Evolutionary conservation across 2,113 vertebrate species (phyloP), one percentile per base, ranked within the genome.

Genomic region (Lampris incognitus): DNA sequence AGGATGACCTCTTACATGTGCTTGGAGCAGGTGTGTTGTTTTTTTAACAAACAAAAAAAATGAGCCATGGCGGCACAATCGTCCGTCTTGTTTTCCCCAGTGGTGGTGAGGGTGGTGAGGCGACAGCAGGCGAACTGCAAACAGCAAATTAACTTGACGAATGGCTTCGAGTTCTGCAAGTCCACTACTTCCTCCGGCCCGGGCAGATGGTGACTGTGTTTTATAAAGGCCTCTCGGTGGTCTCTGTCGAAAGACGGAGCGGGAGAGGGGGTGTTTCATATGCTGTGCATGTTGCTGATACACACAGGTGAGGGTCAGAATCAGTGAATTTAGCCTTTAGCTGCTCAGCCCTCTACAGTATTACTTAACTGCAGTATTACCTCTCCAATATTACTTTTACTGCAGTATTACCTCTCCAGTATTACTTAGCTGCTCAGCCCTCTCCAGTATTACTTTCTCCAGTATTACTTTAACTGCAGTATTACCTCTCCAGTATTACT

Each of bases 21-120:
- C 50, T 71, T 9, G 62, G 66, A 74, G 82, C 86, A 89, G 88
- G 79, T 86, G 82, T 74, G n/a, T 57, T 76, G 81, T 82, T 83
- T 67, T 24, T 24, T 24, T 24, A 24, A 24, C 24, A 24, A 24
- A 24, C 24, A 24, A 24, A 24, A 24, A 86, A 88, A 90, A 89
- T 84, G 85, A 85, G 87, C 81, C 61, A 58, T 69, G 79, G 69
- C 44, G 8, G 69, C 74, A 44, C 56, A 51, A 41, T 69, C 79
- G 82, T 87, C 72, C 84, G 66, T 85, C 61, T 82, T 66, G 37
- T 48, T 41, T 59, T 38, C 77, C 70, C 68, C 24, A 44, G 52
- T 77, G 52, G 38, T 39, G 38, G 9, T 24, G 24, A 24, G 24
- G 24, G 24, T 24, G 72, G 54, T 38, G 63, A 56, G 61, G 42